Percentiles rank a stretch among this genome's conserved stretches.
phyloP scores from a whole-genome alignment of 2,113 vertebrate genomes.

The Buteo buteo region DNA sequence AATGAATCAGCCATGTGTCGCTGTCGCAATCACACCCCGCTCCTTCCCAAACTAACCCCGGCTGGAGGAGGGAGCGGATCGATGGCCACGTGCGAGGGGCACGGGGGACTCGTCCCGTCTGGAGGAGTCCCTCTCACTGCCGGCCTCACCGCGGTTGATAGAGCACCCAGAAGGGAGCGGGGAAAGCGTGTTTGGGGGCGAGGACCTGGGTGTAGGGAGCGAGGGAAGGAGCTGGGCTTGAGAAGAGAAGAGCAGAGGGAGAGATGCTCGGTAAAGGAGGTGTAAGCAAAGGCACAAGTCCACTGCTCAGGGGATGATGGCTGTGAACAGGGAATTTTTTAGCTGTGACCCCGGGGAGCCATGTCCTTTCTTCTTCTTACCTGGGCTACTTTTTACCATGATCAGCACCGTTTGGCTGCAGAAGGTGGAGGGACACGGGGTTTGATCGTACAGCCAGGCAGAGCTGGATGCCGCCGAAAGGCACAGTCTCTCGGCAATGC shows the following conservation, averaged over 20 bases:
- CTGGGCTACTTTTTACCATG: not conserved
- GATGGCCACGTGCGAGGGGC: accelerated
- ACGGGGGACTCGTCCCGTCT: not conserved
- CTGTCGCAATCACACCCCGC: accelerated
- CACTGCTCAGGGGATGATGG: accelerated
- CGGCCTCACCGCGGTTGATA: accelerated
- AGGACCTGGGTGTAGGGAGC: not conserved
- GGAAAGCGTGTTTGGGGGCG: accelerated
- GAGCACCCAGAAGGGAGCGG: not conserved
- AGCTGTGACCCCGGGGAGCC: not conserved
- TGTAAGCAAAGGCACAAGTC: not conserved
- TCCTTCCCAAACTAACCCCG: not conserved
- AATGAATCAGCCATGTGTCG: not conserved
- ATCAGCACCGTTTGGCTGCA: not conserved
- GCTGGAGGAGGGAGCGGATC: accelerated
- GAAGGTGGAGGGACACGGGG: not conserved
- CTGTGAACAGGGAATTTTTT: not conserved
- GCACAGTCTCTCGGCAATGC: not conserved
- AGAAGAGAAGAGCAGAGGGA: not conserved
- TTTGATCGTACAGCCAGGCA: not conserved
- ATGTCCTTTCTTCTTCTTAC: not conserved
- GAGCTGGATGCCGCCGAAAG: accelerated
- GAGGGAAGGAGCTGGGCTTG: not conserved
- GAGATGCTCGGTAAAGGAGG: accelerated
- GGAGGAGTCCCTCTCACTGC: not conserved